phyloP scores from a whole-genome alignment of 2,113 vertebrate genomes.

The Platanista minor region DNA sequence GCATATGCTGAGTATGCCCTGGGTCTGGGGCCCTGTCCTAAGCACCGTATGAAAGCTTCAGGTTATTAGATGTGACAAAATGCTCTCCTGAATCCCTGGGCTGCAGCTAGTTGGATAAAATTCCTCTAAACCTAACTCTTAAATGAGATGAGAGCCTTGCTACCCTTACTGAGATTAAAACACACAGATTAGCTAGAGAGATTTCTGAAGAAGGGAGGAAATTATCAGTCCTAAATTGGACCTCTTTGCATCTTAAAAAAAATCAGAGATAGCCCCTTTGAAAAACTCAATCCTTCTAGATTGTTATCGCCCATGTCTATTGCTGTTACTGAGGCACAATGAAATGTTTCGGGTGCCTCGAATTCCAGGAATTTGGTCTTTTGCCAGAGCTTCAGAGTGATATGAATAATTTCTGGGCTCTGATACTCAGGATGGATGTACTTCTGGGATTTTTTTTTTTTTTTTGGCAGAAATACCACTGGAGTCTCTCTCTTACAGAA shows the following conservation, averaged over 20 bases:
- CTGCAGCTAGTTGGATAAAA: neutral
- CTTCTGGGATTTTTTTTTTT: neutral
- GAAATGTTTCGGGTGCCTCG: neutral
- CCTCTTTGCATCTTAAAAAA: neutral
- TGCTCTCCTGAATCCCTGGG: neutral
- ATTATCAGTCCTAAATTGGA: neutral
- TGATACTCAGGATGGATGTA: neutral
- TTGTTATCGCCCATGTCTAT: neutral
- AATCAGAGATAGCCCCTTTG: neutral
- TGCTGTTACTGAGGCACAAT: neutral
- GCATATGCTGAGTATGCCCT: neutral
- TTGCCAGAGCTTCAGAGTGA: neutral
- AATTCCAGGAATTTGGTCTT: constrained; percentile 1
- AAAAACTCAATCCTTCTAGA: neutral
- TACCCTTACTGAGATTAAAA: neutral
- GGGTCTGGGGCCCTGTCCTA: neutral
- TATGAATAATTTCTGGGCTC: constrained; percentile 53
- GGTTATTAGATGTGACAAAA: neutral
- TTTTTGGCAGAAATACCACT: neutral
- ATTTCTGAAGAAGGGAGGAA: neutral
- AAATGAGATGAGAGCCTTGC: neutral
- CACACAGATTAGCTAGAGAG: neutral
- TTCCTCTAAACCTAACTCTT: neutral
- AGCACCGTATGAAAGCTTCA: neutral
- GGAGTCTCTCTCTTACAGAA: neutral